These are phyloP conservation scores for Emmelina monodactyla DNA, from an alignment of 2,888 invertebrate genomes.

Conservation along the genomic window DNA sequence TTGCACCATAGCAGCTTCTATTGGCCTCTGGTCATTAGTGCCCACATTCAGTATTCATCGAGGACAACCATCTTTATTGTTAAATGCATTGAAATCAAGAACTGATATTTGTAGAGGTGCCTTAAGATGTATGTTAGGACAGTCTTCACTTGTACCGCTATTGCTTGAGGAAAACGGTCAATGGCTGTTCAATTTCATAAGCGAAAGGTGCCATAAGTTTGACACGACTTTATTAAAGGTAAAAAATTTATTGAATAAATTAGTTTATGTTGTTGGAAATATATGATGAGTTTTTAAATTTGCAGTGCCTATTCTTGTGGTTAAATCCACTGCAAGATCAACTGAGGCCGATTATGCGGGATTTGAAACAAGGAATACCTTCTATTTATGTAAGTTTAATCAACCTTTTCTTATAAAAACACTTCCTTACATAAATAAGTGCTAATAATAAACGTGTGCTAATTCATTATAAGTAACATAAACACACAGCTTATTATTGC, in stretches of 20 bases:
- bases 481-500: too few relatives aligned
- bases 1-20: constrained; percentile 35
- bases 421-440: too few relatives aligned
- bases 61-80: constrained; percentile 36
- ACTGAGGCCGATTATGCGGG: constrained; percentile 46
- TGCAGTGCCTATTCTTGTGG: constrained; percentile 51
- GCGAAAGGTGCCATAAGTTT: constrained; percentile 54
- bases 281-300: constrained; percentile 14
- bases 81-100: constrained; percentile 32
- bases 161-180: constrained; percentile 51
- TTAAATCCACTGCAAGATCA: constrained; percentile 58
- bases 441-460: too few relatives aligned
- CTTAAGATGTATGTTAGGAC: constrained; percentile 30
- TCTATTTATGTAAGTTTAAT: constrained; percentile 43
- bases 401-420: too few relatives aligned
- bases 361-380: constrained; percentile 48
- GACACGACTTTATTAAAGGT: constrained; percentile 66
- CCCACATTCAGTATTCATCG: constrained; percentile 44
- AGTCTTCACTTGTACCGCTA: constrained; percentile 38
- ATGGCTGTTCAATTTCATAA: constrained; percentile 58
- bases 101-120: constrained; percentile 43
- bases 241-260: constrained; percentile 10
- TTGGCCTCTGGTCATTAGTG: constrained; percentile 56
- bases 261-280: neutral
- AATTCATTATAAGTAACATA: too few relatives aligned